phyloP scores from a whole-genome alignment of 2,888 invertebrate genomes.

The Creontiades dilutus region DNA sequence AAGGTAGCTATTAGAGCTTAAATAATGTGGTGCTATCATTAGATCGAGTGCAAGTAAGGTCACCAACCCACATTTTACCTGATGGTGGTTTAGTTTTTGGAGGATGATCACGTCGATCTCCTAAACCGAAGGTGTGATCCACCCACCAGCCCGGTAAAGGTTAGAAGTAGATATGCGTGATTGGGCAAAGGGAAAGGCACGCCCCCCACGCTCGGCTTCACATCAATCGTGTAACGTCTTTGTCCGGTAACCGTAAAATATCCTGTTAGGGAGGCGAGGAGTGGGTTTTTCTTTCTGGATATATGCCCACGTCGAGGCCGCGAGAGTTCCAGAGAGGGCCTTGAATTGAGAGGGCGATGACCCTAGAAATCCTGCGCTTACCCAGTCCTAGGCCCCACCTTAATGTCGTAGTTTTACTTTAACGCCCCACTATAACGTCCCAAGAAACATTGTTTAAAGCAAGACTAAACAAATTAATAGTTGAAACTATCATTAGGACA shows the following conservation, averaged over 20 bases:
- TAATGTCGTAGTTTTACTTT: neutral
- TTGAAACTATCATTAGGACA: no score
- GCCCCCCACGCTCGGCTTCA: conserved; percentile 40
- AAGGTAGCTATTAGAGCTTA: no score
- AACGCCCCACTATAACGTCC: neutral
- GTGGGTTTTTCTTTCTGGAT: neutral
- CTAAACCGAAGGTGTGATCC: neutral
- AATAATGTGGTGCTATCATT: no score
- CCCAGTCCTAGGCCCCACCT: neutral
- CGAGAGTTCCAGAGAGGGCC: neutral
- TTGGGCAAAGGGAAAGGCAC: conserved; percentile 34
- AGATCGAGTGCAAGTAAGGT: no score
- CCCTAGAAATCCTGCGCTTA: neutral
- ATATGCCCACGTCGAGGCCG: neutral
- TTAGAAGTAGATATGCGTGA: conserved; percentile 57
- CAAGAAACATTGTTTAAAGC: no score
- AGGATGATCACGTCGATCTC: neutral
- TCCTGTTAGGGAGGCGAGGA: neutral
- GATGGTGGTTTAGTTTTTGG: no score
- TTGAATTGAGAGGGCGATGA: neutral
- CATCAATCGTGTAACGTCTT: conserved; percentile 48
- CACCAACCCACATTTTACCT: no score
- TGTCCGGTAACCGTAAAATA: conserved; percentile 27
- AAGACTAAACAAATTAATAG: no score
- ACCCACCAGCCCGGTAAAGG: conserved; percentile 39